Evolutionary conservation across 2,113 vertebrate species (phyloP).

Genomic region (Bolborhynchus lineola): DNA sequence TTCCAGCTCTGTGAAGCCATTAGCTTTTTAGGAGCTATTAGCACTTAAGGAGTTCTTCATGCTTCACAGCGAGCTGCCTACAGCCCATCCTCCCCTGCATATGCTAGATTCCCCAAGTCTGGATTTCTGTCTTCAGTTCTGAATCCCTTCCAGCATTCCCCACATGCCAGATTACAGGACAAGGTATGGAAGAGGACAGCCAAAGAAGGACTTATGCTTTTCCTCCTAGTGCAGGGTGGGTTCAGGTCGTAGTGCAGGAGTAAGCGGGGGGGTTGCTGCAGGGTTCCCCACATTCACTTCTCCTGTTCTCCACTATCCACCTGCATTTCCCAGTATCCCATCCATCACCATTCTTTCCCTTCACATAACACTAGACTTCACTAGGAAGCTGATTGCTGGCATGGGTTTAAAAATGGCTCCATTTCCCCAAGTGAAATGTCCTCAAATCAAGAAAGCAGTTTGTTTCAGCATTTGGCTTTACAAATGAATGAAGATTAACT

Average conservation of each 20-base stretch:
- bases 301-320: not conserved
- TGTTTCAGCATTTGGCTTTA: not conserved
- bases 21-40: not conserved
- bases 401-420: not conserved
- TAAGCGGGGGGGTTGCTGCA: fast-evolving
- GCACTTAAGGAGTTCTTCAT: not conserved
- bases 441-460: not conserved
- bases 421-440: not conserved
- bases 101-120: not conserved
- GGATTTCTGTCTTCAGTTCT: not conserved
- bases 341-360: not conserved
- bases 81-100: not conserved
- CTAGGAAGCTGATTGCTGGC: not conserved
- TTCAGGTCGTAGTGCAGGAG: not conserved
- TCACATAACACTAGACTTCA: not conserved
- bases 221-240: not conserved
- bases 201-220: not conserved
- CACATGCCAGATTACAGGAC: not conserved
- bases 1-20: not conserved
- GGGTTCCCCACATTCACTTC: not conserved
- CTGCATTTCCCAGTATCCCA: not conserved
- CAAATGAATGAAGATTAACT: not conserved
- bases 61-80: not conserved
- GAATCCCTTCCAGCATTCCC: not conserved
- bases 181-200: not conserved